Evolutionary conservation across 2,797 vertebrate species (phyloP).

Genomic region (Poecilia wingei): DNA sequence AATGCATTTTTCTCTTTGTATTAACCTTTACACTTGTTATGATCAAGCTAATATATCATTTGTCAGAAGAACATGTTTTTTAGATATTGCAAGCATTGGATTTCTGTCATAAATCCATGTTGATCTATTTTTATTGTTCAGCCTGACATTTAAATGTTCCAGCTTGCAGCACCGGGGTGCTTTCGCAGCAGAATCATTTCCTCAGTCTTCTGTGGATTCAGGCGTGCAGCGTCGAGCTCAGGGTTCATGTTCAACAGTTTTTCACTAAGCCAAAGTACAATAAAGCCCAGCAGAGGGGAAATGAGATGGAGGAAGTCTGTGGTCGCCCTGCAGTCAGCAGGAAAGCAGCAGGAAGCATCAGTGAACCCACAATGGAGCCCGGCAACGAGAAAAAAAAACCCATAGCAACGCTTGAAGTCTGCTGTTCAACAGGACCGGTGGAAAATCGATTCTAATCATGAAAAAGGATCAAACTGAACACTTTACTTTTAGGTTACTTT

Average conservation of each 20-base stretch:
- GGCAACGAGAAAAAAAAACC: neutral
- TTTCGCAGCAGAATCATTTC: neutral
- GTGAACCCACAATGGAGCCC: neutral
- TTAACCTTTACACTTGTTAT: neutral
- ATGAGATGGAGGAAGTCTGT: conserved; percentile 7
- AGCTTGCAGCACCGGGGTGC: neutral
- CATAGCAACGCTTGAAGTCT: neutral
- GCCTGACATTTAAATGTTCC: neutral
- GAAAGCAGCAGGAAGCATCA: conserved; percentile 5
- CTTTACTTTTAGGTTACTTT: neutral
- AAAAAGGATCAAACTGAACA: neutral
- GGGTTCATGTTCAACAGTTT: neutral
- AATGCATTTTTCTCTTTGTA: neutral
- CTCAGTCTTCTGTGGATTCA: neutral
- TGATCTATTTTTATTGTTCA: neutral
- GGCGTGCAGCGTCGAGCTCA: neutral
- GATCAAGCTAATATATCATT: neutral
- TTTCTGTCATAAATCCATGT: neutral
- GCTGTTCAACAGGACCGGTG: neutral
- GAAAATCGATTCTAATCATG: neutral
- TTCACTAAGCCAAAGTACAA: neutral
- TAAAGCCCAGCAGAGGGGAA: conserved; percentile 8
- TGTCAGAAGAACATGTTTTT: neutral
- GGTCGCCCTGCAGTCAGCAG: conserved; percentile 12
- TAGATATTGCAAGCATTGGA: neutral